Evolutionary conservation across 1,140 invertebrate genomes (phyloP).

Genomic region (Trypoxylus dichotomus): DNA sequence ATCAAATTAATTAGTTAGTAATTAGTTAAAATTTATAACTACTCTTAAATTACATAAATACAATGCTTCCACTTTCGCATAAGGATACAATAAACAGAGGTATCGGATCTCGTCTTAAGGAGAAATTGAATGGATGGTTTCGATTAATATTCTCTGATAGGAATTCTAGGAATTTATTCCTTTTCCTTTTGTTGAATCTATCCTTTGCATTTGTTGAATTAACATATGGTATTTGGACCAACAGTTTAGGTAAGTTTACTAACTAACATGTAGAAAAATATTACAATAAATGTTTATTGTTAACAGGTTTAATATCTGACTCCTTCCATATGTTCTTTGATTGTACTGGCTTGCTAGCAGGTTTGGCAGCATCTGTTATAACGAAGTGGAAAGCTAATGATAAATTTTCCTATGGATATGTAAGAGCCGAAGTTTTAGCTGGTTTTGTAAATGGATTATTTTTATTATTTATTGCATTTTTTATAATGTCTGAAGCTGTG

Average conservation of each 20-base stretch:
- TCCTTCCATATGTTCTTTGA: slow-evolving; percentile 99
- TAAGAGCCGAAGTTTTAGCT: slow-evolving; percentile 91
- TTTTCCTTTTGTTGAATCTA: slow-evolving; percentile 92
- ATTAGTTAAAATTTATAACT: not conserved
- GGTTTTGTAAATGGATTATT: slow-evolving; percentile 97
- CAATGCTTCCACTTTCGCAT: slow-evolving; percentile 77
- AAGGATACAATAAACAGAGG: slow-evolving; percentile 67
- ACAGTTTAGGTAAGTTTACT: slow-evolving; percentile 73
- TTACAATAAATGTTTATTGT: slow-evolving; percentile 5
- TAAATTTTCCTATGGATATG: slow-evolving; percentile 93
- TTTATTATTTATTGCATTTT: slow-evolving; percentile 92
- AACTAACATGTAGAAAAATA: slow-evolving; percentile 16
- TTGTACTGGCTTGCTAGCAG: slow-evolving; percentile 92
- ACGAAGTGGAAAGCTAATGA: slow-evolving; percentile 94
- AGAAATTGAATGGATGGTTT: slow-evolving; percentile 75
- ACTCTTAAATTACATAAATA: slow-evolving; percentile 39
- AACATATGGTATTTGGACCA: slow-evolving; percentile 93
- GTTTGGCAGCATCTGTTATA: slow-evolving; percentile 88
- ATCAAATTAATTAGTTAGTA: slow-evolving; percentile 8
- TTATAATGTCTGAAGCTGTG: slow-evolving; percentile 94
- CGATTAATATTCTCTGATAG: slow-evolving; percentile 89
- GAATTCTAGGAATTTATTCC: slow-evolving; percentile 91
- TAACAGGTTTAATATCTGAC: slow-evolving; percentile 89
- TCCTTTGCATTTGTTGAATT: slow-evolving; percentile 97
- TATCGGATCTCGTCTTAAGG: slow-evolving; percentile 65